Base-by-base conservation (phyloP, 2,888 invertebrate genomes). In the Automeris io region DNA sequence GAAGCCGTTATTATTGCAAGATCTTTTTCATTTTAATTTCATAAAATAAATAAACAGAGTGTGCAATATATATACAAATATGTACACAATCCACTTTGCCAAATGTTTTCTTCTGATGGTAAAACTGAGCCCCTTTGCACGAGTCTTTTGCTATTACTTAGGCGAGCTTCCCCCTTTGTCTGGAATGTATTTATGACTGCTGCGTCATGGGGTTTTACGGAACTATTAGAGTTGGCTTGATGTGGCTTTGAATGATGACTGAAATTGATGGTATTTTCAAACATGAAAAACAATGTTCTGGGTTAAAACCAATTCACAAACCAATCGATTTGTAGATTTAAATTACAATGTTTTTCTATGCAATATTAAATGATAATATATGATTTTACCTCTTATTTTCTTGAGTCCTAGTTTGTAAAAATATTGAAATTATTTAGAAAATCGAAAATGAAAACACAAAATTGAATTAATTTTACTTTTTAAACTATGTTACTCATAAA, bases 161-260 rank as follows among this genome's bases (percentile, higher is more conserved):
- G 42, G 32, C 34, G 36, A 32, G 41, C 42, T 43, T 46, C 49
- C 51, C 42, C 38, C 41, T 43, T 31, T 36, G 40, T 45, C 36
- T 47, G 45, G 49, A 47, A 38, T 37, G 41, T 56, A 61, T 73
- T 70, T 70, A 73, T 57, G 63, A 67, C 56, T 64, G 54, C 60
- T 57, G 65, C 58, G 74, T 70, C 71, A 68, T 62, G 71, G 69
- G 70, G 61, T 68, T 70, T 68, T 54, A 51, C 61, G 40, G 41
- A 53, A 55, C 47, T 53, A 55, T 46, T 43, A 49, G 31, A 37
- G 41, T 21, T 18, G 43, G 40, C 38, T 48, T 41, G 41, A 39
- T 39, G 35, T 33, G 36, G 42, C 35, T 45, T 45, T 37, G 12
- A 35, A 40, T 45, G 42, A 37, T 18, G 31, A 16, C 16, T 16